Base-by-base conservation (phyloP, 2,888 invertebrate species). In the Petrophora chlorosata region DNA sequence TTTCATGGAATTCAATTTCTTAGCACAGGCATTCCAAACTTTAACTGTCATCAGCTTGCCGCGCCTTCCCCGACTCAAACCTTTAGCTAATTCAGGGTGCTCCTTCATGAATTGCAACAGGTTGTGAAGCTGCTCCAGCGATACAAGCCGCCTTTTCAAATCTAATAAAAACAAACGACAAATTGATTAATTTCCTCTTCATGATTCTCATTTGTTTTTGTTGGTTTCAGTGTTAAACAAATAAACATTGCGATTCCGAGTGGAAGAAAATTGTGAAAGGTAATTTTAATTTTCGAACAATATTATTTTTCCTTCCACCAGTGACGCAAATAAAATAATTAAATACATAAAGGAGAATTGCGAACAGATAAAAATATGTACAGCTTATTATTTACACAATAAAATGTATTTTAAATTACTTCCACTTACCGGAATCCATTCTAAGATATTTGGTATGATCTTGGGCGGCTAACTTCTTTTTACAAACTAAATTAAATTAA, bases 21-120 rank as follows among this genome's bases (percentile, higher is more conserved):
- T 78, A 12, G 82, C 76, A 40, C 83, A 82, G 0, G 59, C 45
- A 28, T 76, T 76, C 85, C 85, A 85, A 1, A 76, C 54, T 50
- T 76, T 78, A 4, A 76, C 42, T 0, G 79, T 71, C 14, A 73
- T 72, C 2, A 80, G 58, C 33, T 81, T 79, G 7, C 78, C 80
- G 8, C 79, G 61, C 1, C 76, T 63, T 0, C 79, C 79, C 13
- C 79, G 65, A 0, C 64, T 73, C 1, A 73, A 53, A 0, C 80
- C 81, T 48, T 68, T 76, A 0, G 82, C 81, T 23, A 84, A 43
- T 7, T 76, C 73, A 39, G 63, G 74, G 39, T 84, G 70, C n/a
- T 73, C 75, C 26, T 70, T 75, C 22, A 85, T 61, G 53, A 80
- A 83, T 4, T 78, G 77, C 25, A 83, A 16, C 3, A 83, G 60